These are phyloP conservation scores for Acanthopleura granulata DNA, from an alignment of 2,888 invertebrate genomes.

Conservation along the genomic window DNA sequence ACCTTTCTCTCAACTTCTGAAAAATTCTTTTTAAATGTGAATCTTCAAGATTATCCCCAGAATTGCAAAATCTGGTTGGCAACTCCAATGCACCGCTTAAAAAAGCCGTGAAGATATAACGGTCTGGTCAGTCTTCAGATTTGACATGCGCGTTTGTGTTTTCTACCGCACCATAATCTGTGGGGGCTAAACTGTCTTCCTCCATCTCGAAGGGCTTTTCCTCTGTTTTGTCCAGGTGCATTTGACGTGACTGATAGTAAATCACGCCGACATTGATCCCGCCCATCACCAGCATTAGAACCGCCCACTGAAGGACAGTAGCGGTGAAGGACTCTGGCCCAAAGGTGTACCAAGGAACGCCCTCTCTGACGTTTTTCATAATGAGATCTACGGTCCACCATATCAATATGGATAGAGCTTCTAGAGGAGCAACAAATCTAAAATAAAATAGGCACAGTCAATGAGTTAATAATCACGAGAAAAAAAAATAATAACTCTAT, in stretches of 20 bases:
- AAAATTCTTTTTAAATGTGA: no score
- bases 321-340: conserved; percentile 55
- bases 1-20: no score
- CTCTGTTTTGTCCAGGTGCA: background rate
- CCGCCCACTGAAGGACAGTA: conserved; percentile 44
- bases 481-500: no score
- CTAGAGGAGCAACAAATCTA: conserved; percentile 53
- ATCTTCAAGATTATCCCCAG: no score
- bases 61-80: no score
- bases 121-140: no score
- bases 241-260: background rate
- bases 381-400: conserved; percentile 62
- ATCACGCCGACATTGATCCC: background rate
- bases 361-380: conserved; percentile 33
- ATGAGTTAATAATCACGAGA: background rate
- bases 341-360: conserved; percentile 52
- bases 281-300: background rate
- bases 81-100: no score
- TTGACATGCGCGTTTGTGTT: no score
- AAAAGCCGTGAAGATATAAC: no score
- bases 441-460: conserved; percentile 2
- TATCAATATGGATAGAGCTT: conserved; percentile 49
- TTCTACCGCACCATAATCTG: background rate
- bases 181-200: background rate
- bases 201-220: background rate